Conservation (phyloP, 2,888 invertebrate genomes). For the Chironomus riparius region DNA sequence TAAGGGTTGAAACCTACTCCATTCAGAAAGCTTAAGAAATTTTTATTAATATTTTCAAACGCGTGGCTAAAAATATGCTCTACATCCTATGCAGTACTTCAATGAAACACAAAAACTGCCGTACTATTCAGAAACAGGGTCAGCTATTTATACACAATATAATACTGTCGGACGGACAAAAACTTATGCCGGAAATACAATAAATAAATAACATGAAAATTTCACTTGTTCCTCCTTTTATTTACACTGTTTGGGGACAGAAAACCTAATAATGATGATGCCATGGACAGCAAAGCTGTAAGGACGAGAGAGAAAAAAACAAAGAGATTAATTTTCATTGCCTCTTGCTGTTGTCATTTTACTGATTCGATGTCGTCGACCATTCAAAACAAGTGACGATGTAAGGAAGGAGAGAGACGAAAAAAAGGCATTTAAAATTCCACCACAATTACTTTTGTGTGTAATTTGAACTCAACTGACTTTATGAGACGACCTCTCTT, state of each 20-base stretch:
- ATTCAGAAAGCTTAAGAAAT: too few species aligned
- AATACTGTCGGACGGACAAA: too few species aligned
- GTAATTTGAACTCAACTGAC: background rate
- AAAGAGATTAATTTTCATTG: constrained; percentile 18
- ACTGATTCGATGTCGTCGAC: background rate
- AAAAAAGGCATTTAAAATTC: background rate
- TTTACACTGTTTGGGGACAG: background rate
- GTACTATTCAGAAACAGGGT: too few species aligned
- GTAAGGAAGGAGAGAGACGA: background rate
- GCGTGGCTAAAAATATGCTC: too few species aligned
- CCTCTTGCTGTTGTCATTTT: background rate
- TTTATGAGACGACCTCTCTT: background rate
- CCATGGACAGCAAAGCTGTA: background rate
- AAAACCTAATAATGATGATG: background rate
- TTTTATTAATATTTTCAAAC: too few species aligned
- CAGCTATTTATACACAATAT: too few species aligned
- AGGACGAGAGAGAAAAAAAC: background rate
- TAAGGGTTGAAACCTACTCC: too few species aligned
- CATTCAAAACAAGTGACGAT: constrained; percentile 5
- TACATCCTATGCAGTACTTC: too few species aligned
- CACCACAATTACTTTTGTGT: background rate
- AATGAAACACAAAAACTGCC: too few species aligned
- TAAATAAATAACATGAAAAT: background rate
- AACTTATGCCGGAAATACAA: too few species aligned
- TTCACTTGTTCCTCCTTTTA: too few species aligned